Base-by-base conservation (phyloP, 2,797 vertebrate genomes). In the Mormyrus hasselquistii region DNA sequence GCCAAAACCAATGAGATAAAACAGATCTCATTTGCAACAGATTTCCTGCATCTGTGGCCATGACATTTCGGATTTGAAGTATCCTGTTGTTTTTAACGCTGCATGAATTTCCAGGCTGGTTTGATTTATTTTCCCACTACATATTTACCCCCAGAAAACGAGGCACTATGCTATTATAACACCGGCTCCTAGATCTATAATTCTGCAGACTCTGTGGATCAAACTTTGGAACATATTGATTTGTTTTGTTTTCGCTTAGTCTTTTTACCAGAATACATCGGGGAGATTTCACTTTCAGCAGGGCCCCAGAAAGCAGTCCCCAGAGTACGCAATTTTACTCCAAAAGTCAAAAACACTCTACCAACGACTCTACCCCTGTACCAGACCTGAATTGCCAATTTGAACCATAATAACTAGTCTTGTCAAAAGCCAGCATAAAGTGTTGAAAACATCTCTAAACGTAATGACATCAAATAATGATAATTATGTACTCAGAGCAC, bases 401-500 rank as follows among this genome's bases (percentile, higher is more conserved):
- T 85, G 44, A 85, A 50, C 82, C 49, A 82, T 85, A 49, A 85
- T 85, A 52, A 85, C 22, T 85, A 52, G 44, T 52, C 22, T 52
- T 52, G 49, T 85, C 82, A 49, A 85, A 52, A 52, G 44, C 82
- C 49, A 22, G 49, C 44, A 85, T 44, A 52, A 85, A 85, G 3
- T 85, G 44, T 50, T 85, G 47, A 85, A 85, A 82, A 52, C 49
- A 52, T 85, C 44, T 85, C 47, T 85, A 52, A 50, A 85, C 22
- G 9, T 85, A 85, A 85, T 85, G 44, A 52, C 82, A 85, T 85
- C 82, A 49, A 85, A 85, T 85, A 52, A 49, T 49, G 49, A 85
- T 85, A 85, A 85, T 85, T 85, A 85, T 52, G 22, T 50, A 85
- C 82, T 85, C 82, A 25, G n/a, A 52, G 82, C 49, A 85, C n/a